phyloP scores from a whole-genome alignment of 1,140 invertebrate species.

The Himalopsyche phryganea region DNA sequence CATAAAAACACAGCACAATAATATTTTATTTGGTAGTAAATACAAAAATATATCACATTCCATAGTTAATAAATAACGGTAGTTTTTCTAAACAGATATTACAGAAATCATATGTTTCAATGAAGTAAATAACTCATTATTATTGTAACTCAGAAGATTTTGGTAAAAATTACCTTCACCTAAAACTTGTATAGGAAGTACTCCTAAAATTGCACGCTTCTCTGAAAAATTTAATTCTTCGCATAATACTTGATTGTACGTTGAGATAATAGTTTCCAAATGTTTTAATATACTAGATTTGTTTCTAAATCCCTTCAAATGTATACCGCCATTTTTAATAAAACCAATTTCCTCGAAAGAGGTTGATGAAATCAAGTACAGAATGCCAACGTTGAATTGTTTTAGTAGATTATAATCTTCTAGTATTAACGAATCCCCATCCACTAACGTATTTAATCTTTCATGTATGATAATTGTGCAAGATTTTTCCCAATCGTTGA shows the following conservation, averaged over 20 bases:
- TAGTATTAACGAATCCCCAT: slow-evolving; percentile 39
- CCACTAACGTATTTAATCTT: slow-evolving; percentile 27
- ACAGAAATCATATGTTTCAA: no score
- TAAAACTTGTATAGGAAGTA: slow-evolving; percentile 9
- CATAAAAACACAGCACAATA: no score
- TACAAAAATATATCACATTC: no score
- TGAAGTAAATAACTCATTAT: not conserved
- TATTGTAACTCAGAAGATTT: slow-evolving; percentile 9
- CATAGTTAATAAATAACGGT: no score
- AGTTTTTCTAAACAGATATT: no score
- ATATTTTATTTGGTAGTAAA: no score
- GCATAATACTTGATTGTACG: not conserved
- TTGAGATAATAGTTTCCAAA: not conserved
- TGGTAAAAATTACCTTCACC: slow-evolving; percentile 2
- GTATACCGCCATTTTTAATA: not conserved
- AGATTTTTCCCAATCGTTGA: slow-evolving; percentile 19
- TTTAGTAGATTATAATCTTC: slow-evolving; percentile 44
- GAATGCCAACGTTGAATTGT: slow-evolving; percentile 47
- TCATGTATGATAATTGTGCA: not conserved
- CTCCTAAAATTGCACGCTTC: slow-evolving; percentile 1
- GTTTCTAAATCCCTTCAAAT: slow-evolving; percentile 14
- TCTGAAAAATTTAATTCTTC: not conserved
- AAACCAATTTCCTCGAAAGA: slow-evolving; percentile 41
- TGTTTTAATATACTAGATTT: not conserved
- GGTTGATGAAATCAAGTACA: slow-evolving; percentile 42